Evolutionary conservation across 2,797 vertebrate genomes (phyloP).

Genomic region (Sebastes aleutianus): DNA sequence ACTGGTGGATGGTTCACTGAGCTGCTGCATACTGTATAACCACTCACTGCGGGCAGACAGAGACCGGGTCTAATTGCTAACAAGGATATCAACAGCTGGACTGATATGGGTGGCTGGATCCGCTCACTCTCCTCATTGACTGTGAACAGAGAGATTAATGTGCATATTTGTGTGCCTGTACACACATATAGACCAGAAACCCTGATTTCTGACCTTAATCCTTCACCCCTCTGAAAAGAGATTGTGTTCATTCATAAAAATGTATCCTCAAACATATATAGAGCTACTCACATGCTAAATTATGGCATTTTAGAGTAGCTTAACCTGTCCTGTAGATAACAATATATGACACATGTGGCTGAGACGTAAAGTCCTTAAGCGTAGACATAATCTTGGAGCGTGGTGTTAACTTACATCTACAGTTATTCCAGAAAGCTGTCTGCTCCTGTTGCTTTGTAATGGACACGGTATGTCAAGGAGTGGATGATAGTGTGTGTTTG

Average conservation of each 20-base stretch:
- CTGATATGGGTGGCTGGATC: conserved; percentile 49
- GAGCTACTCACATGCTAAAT: not conserved
- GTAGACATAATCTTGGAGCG: not conserved
- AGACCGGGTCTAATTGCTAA: conserved; percentile 64
- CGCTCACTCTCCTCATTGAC: conserved; percentile 22
- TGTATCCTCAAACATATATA: not conserved
- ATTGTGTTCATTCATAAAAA: not conserved
- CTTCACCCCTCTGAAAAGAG: not conserved
- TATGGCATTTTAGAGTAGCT: not conserved
- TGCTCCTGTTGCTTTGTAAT: conserved; percentile 10
- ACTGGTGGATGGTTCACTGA: conserved; percentile 49
- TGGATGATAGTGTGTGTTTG: not conserved
- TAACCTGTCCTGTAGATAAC: conserved; percentile 1
- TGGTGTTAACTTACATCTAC: not conserved
- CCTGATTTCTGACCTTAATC: not conserved
- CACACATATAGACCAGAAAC: not conserved
- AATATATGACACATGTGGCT: not conserved
- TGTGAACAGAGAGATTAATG: conserved; percentile 22
- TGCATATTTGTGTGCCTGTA: not conserved
- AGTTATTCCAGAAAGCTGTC: conserved; percentile 11
- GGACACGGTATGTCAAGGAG: not conserved
- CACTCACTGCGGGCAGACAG: conserved; percentile 25
- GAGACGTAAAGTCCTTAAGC: not conserved
- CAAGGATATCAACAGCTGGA: conserved; percentile 67
- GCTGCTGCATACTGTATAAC: conserved; percentile 31